Conservation (phyloP, 1,140 invertebrate genomes). For the Drosophila eugracilis region DNA sequence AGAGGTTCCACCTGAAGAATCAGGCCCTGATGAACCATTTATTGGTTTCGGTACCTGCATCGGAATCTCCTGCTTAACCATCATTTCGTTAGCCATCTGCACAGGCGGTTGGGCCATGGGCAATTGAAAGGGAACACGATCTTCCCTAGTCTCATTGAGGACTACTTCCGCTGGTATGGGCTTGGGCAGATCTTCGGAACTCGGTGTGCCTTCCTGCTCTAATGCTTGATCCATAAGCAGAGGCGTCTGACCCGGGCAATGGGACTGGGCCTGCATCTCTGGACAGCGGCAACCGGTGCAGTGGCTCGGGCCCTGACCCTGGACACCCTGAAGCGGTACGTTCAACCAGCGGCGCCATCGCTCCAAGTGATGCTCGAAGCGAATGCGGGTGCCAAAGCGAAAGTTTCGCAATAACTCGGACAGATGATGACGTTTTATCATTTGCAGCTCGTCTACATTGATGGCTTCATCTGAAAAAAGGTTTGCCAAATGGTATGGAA, state of each 20-base stretch:
- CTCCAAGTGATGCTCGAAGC: constrained; percentile 73
- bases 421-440: constrained; percentile 70
- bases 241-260: constrained; percentile 11
- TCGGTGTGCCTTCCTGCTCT: constrained; percentile 10
- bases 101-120: constrained; percentile 7
- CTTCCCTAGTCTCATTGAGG: constrained; percentile 26
- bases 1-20: constrained; percentile 15
- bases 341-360: constrained; percentile 73
- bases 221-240: not conserved
- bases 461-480: constrained; percentile 64
- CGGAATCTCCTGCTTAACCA: constrained; percentile 43
- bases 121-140: constrained; percentile 28
- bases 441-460: constrained; percentile 73
- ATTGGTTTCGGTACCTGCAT: not conserved
- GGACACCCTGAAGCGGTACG: constrained; percentile 47
- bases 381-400: constrained; percentile 66
- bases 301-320: constrained; percentile 12
- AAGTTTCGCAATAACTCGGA: constrained; percentile 61
- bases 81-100: constrained; percentile 12
- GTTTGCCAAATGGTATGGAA: not conserved
- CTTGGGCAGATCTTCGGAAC: constrained; percentile 26
- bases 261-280: not conserved
- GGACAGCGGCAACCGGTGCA: constrained; percentile 56
- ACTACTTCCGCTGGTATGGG: constrained; percentile 50
- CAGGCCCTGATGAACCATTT: not conserved